These are phyloP conservation scores for Pampus argenteus DNA, from an alignment of 2,797 vertebrate genomes.

Conservation along the genomic window DNA sequence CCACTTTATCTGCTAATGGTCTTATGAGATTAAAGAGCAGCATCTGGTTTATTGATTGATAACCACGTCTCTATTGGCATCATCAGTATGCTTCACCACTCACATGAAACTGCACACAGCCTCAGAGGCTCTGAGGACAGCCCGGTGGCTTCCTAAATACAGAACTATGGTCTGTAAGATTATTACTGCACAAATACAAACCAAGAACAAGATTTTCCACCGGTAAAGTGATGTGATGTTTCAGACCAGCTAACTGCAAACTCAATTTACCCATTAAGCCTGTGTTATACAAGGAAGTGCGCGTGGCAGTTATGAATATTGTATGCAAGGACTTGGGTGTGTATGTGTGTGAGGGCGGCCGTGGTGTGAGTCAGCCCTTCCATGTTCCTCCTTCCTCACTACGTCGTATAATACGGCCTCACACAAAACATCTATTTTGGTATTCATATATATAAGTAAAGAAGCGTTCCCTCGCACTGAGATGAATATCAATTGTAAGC, in stretches of 20 bases:
- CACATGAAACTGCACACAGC: not conserved
- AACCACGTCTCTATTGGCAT: constrained; percentile 55
- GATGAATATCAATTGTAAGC: constrained; percentile 34
- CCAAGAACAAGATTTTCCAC: constrained; percentile 39
- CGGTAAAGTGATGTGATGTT: constrained; percentile 30
- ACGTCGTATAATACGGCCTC: constrained; percentile 6
- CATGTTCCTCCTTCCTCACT: constrained; percentile 19
- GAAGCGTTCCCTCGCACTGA: constrained; percentile 22
- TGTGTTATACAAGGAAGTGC: constrained; percentile 26
- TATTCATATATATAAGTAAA: constrained; percentile 54
- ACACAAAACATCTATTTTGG: constrained; percentile 47
- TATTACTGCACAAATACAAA: constrained; percentile 29
- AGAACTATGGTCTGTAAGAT: constrained; percentile 14
- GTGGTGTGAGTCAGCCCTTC: constrained; percentile 32
- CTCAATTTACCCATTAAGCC: constrained; percentile 35
- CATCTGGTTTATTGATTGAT: constrained; percentile 71
- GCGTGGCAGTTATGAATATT: constrained; percentile 31
- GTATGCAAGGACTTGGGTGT: constrained; percentile 9
- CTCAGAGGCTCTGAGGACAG: not conserved
- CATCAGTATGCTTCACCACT: constrained; percentile 39
- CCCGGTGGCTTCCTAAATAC: constrained; percentile 2
- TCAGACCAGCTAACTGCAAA: constrained; percentile 50
- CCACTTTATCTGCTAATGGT: constrained; percentile 72
- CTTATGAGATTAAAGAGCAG: constrained; percentile 67
- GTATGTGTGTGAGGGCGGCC: constrained; percentile 4